Conservation (phyloP, 1,140 invertebrate genomes). For the Alviniconcha marisindica region DNA sequence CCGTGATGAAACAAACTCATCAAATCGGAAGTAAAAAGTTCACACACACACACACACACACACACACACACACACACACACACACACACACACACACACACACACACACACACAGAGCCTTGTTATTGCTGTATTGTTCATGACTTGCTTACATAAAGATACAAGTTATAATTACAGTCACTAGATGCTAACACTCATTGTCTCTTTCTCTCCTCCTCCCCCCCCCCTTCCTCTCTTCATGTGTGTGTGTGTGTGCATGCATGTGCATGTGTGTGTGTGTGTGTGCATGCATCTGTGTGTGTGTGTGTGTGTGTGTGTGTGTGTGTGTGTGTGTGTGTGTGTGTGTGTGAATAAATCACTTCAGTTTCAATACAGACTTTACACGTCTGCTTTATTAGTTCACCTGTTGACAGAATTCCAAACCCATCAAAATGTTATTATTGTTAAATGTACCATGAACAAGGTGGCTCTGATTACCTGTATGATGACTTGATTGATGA, state of each 20-base stretch:
- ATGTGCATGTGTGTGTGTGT: not conserved
- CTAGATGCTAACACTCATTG: not conserved
- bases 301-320: too few species aligned
- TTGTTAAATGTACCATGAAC: too few species aligned
- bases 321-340: too few species aligned
- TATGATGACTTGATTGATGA: too few species aligned
- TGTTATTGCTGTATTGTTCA: too few species aligned
- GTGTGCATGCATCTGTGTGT: not conserved
- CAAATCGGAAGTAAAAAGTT: not conserved
- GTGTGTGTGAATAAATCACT: too few species aligned
- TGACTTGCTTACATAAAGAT: too few species aligned
- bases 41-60: slow-evolving; percentile 10
- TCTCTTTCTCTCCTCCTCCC: not conserved
- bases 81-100: not conserved
- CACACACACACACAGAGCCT: not conserved
- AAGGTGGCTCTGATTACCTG: too few species aligned
- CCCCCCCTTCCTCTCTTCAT: not conserved
- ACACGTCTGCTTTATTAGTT: too few species aligned
- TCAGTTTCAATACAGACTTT: too few species aligned
- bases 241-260: not conserved
- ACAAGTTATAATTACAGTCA: not conserved
- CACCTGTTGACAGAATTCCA: too few species aligned
- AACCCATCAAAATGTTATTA: too few species aligned
- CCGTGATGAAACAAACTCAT: not conserved
- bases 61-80: slow-evolving; percentile 14